These are phyloP conservation scores for Tinamus major DNA, from an alignment of 2,797 vertebrate species.

Conservation along the genomic window DNA sequence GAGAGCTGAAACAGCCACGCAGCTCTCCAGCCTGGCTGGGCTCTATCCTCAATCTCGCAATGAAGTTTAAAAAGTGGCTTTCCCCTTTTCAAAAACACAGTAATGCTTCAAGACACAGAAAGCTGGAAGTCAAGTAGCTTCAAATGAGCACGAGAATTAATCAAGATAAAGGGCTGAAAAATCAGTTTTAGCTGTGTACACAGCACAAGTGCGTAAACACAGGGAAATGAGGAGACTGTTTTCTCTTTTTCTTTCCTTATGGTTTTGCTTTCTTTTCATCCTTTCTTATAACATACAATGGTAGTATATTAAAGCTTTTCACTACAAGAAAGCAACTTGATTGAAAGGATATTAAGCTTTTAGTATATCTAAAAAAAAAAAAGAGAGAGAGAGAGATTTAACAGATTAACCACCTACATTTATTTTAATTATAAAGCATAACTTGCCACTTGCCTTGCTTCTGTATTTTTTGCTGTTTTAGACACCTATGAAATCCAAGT, in stretches of 20 bases:
- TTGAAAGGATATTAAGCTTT: background rate
- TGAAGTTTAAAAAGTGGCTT: background rate
- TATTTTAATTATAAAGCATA: background rate
- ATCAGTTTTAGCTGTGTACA: background rate
- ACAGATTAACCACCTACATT: background rate
- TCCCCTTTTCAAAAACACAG: background rate
- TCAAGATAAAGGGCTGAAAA: background rate
- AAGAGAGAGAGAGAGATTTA: background rate
- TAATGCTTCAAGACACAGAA: background rate
- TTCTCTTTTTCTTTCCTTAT: accelerated
- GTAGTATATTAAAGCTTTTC: accelerated
- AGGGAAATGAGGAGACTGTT: background rate
- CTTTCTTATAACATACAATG: background rate
- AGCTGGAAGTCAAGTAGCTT: background rate
- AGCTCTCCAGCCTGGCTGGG: background rate
- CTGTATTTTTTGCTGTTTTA: background rate
- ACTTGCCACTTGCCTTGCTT: background rate
- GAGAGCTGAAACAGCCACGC: background rate
- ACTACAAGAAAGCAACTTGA: background rate
- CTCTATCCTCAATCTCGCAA: background rate
- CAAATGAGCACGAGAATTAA: background rate
- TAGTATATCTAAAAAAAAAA: background rate
- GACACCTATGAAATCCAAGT: background rate
- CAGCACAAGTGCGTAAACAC: background rate
- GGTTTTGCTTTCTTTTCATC: background rate